Evolutionary conservation across 2,797 vertebrate genomes (phyloP).

Genomic region (Danio kyathit): DNA sequence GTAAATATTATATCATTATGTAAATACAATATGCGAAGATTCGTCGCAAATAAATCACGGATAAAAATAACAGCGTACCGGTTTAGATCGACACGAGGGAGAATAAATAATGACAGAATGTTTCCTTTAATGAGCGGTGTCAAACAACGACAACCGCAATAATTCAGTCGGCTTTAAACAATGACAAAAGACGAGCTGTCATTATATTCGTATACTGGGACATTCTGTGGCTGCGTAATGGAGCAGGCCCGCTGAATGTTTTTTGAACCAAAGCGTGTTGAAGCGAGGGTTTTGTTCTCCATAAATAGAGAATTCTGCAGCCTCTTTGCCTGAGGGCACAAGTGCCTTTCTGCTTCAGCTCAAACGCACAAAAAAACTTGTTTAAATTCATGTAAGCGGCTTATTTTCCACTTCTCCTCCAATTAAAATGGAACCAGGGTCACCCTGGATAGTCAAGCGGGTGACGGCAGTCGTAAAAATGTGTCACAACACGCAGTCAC

Average conservation of each 20-base stretch:
- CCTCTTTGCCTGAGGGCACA: constrained; percentile 70
- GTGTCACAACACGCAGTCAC: constrained; percentile 43
- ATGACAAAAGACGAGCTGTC: constrained; percentile 53
- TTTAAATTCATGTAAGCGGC: constrained; percentile 76
- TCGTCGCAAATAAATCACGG: background rate
- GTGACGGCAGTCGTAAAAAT: constrained; percentile 50
- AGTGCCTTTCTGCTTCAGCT: constrained; percentile 69
- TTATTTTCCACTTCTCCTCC: constrained; percentile 73
- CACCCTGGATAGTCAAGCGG: constrained; percentile 59
- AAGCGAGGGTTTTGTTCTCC: constrained; percentile 62
- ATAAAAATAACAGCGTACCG: background rate
- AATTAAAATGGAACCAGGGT: constrained; percentile 74
- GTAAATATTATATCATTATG: too few relatives aligned
- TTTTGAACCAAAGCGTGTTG: constrained; percentile 53
- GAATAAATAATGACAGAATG: background rate
- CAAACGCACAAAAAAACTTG: constrained; percentile 64
- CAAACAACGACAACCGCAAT: background rate
- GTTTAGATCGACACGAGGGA: background rate
- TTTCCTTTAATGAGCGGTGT: too few relatives aligned
- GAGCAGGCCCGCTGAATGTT: constrained; percentile 53
- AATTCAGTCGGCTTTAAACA: constrained; percentile 2
- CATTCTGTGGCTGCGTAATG: constrained; percentile 57
- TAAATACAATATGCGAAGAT: background rate
- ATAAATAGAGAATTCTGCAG: constrained; percentile 77
- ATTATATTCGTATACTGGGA: constrained; percentile 69